phyloP scores from a whole-genome alignment of 2,797 vertebrate genomes.

The Varecia variegata region DNA sequence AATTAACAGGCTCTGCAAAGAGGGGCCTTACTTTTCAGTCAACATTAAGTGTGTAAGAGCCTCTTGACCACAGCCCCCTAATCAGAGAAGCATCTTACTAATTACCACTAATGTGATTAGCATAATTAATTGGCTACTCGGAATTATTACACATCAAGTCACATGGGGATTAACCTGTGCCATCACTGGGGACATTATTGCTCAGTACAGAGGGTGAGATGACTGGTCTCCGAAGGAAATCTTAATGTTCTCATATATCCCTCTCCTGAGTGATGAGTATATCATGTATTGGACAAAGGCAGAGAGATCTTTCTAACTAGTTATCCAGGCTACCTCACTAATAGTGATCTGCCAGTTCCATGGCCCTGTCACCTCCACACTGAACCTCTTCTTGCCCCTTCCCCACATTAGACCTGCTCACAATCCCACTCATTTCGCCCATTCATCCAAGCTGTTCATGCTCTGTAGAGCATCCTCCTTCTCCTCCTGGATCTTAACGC shows the following conservation, averaged over 20 bases:
- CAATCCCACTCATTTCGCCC: not conserved
- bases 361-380: not conserved
- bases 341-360: accelerated
- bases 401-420: not conserved
- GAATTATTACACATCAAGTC: constrained; percentile 57
- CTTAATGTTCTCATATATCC: not conserved
- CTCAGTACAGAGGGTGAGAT: not conserved
- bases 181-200: not conserved
- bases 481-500: not conserved
- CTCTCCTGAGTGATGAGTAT: not conserved
- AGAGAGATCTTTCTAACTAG: not conserved
- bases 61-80: constrained; percentile 35
- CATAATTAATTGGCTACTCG: constrained; percentile 72
- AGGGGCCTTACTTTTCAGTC: constrained; percentile 58
- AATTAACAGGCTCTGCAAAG: constrained; percentile 34
- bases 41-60: constrained; percentile 49
- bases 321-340: not conserved
- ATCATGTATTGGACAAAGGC: not conserved
- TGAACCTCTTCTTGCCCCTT: not conserved
- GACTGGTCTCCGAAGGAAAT: not conserved
- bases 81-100: constrained; percentile 68
- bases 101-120: constrained; percentile 64
- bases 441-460: too few relatives aligned
- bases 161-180: constrained; percentile 17
- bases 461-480: not conserved